A percentile compares a stretch with the other conserved stretches of the same genome.
These are phyloP conservation scores for Meda fulgida DNA, from an alignment of 2,797 vertebrate genomes.

Conservation along the genomic window DNA sequence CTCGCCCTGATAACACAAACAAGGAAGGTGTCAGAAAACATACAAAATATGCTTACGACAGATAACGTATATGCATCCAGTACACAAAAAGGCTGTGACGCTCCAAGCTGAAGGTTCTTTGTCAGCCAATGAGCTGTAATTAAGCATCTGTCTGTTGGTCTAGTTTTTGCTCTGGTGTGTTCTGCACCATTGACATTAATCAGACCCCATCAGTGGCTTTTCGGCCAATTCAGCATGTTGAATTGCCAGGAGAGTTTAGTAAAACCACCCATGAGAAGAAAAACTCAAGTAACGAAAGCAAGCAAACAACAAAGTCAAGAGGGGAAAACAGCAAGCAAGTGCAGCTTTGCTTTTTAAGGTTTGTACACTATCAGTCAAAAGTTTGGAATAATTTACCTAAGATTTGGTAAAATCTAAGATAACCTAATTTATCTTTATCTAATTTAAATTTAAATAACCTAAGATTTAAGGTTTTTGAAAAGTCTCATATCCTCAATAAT, in stretches of 20 bases:
- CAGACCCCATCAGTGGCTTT: background rate
- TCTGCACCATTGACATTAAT: background rate
- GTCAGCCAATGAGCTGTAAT: background rate
- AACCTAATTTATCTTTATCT: no score
- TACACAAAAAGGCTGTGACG: background rate
- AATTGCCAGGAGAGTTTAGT: background rate
- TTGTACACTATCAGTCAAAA: no score
- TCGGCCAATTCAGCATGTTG: background rate
- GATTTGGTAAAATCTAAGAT: no score
- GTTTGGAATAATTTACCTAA: no score
- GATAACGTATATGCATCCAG: background rate
- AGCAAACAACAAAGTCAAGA: background rate
- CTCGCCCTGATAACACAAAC: constrained; percentile 83
- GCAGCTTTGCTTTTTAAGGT: no score
- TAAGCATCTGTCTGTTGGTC: background rate
- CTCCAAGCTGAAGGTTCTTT: background rate
- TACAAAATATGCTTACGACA: background rate
- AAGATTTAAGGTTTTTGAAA: no score
- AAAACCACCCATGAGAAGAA: background rate
- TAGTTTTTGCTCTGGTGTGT: background rate
- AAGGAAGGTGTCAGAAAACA: background rate
- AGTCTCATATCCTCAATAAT: no score
- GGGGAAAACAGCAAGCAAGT: no score
- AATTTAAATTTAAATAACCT: no score
- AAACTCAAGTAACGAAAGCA: background rate